Base-by-base conservation (phyloP, 2,797 vertebrate species). In the Thripadectes ignobilis region DNA sequence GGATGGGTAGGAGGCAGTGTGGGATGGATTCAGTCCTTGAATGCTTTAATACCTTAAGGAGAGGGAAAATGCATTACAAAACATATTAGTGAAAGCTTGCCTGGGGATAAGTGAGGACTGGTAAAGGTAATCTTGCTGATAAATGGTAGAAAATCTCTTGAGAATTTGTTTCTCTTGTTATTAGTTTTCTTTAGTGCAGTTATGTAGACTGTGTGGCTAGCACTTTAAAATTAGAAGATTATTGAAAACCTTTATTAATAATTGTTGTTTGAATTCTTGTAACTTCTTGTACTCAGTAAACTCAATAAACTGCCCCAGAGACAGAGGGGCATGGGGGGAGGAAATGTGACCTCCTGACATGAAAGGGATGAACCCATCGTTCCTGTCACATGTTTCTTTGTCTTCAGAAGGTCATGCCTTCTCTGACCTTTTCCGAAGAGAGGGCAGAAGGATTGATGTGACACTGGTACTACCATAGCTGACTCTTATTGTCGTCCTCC, bases 1-100 rank as follows among this genome's bases (percentile, higher is more conserved):
- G 93, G 43, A 24, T 43, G 29, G 59, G 72, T 62, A 32, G 62
- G 74, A 87, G 63, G 59, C 71, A 73, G 67, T 32, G 84, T 86
- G 89, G 91, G 63, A 51, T 90, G 71, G 49, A 82, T 85, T 73
- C 54, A 49, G 51, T 71, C 85, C 54, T 85, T 81, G 49, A 72
- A 36, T 75, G 36, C 61, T 48, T 85, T 66, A 75, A 36, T 78
- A 24, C 69, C 48, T 85, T 69, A 77, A 75, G 88, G 32, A 34
- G 30, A 12, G 26, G n/a, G 8, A 76, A 79, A 68, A 85, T 62
- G 48, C 55, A 11, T 27, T 82, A 62, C 36, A 58, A 68, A 82
- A 38, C 30, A 43, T 0, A 2, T 34, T 68, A 39, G 20, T 54
- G 17, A 63, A 81, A 78, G 69, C 69, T 95, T 92, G 59, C 73